Evolutionary conservation across 2,797 vertebrate species (phyloP).

Genomic region (Dallia pectoralis): DNA sequence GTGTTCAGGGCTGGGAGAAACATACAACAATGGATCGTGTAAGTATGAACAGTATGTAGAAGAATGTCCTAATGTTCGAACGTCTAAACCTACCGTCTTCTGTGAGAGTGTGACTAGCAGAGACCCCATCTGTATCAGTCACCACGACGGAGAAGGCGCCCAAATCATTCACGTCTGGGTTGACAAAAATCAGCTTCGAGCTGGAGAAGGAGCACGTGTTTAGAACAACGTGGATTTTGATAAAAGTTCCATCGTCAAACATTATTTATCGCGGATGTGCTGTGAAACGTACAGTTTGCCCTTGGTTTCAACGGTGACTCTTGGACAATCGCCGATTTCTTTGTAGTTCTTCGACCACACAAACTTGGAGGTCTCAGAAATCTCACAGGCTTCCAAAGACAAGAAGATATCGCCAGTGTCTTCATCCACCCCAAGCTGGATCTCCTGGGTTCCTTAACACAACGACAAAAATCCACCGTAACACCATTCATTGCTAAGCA

Average conservation of each 20-base stretch:
- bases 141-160: conserved; percentile 88
- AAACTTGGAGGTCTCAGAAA: conserved; percentile 86
- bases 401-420: conserved; percentile 89
- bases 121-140: conserved; percentile 90
- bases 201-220: conserved; percentile 61
- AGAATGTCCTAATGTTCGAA: background rate
- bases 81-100: conserved; percentile 77
- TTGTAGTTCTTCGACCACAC: conserved; percentile 93
- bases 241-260: background rate
- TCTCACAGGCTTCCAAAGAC: conserved; percentile 86
- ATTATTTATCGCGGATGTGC: background rate
- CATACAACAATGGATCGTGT: background rate
- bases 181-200: conserved; percentile 85
- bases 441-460: conserved; percentile 84
- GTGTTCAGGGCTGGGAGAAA: conserved; percentile 81
- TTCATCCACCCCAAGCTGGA: conserved; percentile 87
- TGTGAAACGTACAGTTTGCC: conserved; percentile 79
- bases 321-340: conserved; percentile 75
- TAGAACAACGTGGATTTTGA: background rate
- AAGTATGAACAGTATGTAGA: background rate
- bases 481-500: background rate
- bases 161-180: conserved; percentile 84
- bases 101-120: conserved; percentile 84
- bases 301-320: conserved; percentile 67
- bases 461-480: background rate